These are phyloP conservation scores for Artibeus lituratus DNA, from an alignment of 2,797 vertebrate genomes.

Conservation along the genomic window DNA sequence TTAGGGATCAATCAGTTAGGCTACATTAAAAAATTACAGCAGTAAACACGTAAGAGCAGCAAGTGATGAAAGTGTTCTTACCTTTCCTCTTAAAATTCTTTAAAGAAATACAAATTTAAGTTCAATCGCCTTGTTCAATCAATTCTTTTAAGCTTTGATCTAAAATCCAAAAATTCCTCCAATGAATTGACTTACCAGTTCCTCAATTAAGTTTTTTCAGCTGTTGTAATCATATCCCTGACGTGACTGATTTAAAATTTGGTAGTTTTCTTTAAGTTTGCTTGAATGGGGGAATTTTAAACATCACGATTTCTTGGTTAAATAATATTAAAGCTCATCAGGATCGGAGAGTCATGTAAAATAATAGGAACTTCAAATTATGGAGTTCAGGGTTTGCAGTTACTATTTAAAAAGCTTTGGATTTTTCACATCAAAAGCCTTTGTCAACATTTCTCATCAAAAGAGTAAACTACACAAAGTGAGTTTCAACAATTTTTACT, in stretches of 20 bases:
- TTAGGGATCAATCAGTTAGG: background rate
- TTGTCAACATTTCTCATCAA: background rate
- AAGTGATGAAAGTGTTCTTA: background rate
- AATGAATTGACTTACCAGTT: background rate
- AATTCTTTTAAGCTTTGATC: background rate
- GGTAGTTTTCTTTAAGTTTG: background rate
- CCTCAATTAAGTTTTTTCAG: background rate
- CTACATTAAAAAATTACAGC: background rate
- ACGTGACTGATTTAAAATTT: constrained; percentile 1
- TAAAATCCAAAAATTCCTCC: constrained; percentile 33
- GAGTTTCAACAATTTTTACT: constrained; percentile 19
- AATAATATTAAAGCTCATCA: background rate
- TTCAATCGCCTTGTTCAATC: background rate
- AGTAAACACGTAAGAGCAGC: background rate
- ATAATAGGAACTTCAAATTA: background rate
- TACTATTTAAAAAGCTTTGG: background rate
- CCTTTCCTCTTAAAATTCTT: background rate
- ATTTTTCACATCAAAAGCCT: background rate
- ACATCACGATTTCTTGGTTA: constrained; percentile 34
- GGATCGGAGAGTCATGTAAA: background rate
- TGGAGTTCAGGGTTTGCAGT: background rate
- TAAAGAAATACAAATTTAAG: constrained; percentile 12
- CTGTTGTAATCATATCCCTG: constrained; percentile 3
- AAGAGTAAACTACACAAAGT: constrained; percentile 9
- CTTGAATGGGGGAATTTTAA: background rate